These are phyloP conservation scores for Anseranas semipalmata DNA, from an alignment of 2,113 vertebrate species.

Conservation along the genomic window DNA sequence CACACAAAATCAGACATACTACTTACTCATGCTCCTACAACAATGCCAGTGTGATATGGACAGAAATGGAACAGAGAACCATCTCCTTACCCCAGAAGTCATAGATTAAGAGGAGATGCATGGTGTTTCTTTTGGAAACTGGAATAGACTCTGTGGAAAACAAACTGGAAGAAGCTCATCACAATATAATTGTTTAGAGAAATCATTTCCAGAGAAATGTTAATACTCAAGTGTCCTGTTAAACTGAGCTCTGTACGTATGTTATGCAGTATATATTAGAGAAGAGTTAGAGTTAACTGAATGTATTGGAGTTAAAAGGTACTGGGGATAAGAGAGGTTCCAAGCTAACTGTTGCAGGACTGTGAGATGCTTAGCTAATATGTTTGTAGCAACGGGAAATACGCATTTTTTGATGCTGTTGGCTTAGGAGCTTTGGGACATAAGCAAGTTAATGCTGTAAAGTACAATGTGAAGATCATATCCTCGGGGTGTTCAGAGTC, in stretches of 20 bases:
- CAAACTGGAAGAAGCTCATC: neutral
- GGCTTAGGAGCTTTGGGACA: neutral
- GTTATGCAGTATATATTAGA: neutral
- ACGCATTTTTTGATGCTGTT: neutral
- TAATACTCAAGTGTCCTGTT: neutral
- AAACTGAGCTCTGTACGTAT: neutral
- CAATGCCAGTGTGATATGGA: neutral
- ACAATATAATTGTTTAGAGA: neutral
- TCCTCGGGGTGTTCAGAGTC: neutral
- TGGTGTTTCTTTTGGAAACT: neutral
- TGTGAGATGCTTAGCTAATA: neutral
- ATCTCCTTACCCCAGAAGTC: neutral
- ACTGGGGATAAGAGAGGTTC: neutral
- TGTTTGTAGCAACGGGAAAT: neutral
- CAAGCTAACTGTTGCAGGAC: neutral
- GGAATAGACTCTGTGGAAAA: neutral
- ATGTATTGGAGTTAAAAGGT: neutral
- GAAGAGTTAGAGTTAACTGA: neutral
- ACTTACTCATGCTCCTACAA: neutral
- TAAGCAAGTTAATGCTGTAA: neutral
- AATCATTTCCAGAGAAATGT: neutral
- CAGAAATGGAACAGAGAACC: neutral
- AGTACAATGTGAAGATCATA: rapidly evolving
- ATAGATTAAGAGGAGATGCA: neutral
- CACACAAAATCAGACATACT: neutral